Evolutionary conservation across 2,888 invertebrate genomes (phyloP).

Genomic region (Spilosoma lubricipeda): DNA sequence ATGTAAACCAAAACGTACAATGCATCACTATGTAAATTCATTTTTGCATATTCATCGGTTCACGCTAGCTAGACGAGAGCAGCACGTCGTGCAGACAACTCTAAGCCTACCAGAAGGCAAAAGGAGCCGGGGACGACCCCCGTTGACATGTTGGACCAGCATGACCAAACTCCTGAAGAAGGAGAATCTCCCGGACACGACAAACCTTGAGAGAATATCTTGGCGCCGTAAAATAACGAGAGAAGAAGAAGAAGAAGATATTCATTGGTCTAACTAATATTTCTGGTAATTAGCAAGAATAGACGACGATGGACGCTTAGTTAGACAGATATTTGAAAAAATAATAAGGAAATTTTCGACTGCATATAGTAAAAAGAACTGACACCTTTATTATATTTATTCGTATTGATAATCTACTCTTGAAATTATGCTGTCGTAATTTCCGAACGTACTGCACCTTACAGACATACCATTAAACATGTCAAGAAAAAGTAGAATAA

Average conservation of each 20-base stretch:
- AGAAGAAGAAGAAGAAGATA: too few species aligned
- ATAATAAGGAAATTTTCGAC: not conserved
- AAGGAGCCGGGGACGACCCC: too few species aligned
- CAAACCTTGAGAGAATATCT: too few species aligned
- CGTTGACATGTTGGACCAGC: too few species aligned
- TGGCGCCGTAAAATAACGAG: too few species aligned
- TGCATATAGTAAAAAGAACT: not conserved
- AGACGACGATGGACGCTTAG: not conserved
- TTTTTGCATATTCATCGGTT: not conserved
- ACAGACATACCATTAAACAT: not conserved
- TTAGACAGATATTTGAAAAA: not conserved
- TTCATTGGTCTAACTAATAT: not conserved
- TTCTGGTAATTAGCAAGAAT: not conserved
- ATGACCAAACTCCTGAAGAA: too few species aligned
- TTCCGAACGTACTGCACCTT: not conserved
- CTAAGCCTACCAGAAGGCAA: too few species aligned
- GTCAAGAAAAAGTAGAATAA: conserved; percentile 16
- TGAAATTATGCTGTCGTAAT: not conserved
- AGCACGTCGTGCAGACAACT: too few species aligned
- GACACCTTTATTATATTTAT: not conserved
- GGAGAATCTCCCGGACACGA: too few species aligned
- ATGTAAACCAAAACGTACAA: not conserved
- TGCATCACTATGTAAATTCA: not conserved
- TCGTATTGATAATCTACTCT: not conserved
- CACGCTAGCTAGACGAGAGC: too few species aligned